These are phyloP conservation scores for Butorides virescens DNA, from an alignment of 2,113 vertebrate species.

Conservation along the genomic window DNA sequence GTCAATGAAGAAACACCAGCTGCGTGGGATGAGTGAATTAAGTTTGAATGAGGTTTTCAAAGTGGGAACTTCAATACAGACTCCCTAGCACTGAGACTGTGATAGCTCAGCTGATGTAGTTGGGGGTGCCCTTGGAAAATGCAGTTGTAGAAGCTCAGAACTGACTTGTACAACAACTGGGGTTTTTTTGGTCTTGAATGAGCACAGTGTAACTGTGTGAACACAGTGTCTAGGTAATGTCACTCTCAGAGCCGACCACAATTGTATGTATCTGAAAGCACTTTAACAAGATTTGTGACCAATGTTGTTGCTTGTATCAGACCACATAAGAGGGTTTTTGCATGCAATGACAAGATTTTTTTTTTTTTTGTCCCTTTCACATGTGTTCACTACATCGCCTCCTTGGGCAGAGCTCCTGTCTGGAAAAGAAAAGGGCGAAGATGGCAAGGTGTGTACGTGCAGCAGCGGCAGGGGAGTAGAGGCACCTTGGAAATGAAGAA, in stretches of 20 bases:
- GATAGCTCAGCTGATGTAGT: background rate
- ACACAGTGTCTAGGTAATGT: background rate
- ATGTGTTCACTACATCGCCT: background rate
- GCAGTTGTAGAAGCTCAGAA: background rate
- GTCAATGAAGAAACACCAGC: background rate
- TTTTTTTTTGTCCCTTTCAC: background rate
- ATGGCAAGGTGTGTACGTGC: background rate
- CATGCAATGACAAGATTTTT: background rate
- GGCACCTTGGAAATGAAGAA: background rate
- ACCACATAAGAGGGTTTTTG: background rate
- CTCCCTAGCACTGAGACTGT: background rate
- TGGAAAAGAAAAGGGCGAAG: background rate
- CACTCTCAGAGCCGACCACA: background rate
- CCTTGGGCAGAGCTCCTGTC: background rate
- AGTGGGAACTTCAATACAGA: background rate
- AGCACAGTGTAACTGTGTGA: background rate
- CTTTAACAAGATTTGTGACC: background rate
- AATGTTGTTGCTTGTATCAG: background rate
- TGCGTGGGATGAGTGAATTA: background rate
- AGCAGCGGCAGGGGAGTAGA: background rate
- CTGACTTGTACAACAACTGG: background rate
- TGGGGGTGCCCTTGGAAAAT: background rate
- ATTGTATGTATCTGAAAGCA: background rate
- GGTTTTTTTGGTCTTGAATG: background rate
- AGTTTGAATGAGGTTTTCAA: background rate